A percentile compares a stretch with the other conserved stretches of the same genome.
Conservation (phyloP, 2,888 invertebrate genomes). For the Nemoura dubitans region DNA sequence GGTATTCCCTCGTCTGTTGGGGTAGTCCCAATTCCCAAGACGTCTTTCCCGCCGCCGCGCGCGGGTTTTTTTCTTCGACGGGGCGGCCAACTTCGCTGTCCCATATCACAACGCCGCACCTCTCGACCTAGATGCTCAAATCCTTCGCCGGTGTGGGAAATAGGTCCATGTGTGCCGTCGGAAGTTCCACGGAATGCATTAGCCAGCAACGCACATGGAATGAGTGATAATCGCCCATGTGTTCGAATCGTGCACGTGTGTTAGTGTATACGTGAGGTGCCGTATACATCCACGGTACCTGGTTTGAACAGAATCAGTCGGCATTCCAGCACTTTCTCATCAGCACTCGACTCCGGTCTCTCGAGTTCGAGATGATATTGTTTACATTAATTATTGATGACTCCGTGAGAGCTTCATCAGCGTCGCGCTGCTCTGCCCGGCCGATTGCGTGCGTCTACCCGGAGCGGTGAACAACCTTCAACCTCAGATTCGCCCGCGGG, state of each 20-base stretch:
- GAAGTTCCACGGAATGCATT: not conserved
- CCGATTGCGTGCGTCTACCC: not conserved
- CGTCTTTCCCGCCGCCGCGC: not conserved
- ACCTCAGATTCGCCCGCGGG: not conserved
- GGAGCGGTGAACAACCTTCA: not conserved
- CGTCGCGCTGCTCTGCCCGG: not conserved
- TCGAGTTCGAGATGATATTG: conserved; percentile 7
- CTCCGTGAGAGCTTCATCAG: not conserved
- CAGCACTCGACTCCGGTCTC: not conserved
- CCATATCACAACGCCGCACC: conserved; percentile 12
- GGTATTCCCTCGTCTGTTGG: not conserved
- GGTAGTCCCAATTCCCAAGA: conserved; percentile 7
- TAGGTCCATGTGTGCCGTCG: not conserved
- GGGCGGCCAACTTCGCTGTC: not conserved
- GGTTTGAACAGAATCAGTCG: no score
- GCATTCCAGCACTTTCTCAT: not conserved
- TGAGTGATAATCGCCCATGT: not conserved
- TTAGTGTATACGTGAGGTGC: no score
- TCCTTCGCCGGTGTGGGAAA: not conserved
- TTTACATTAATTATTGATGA: conserved; percentile 5
- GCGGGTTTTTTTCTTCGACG: not conserved
- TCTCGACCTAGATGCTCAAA: not conserved
- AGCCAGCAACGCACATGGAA: not conserved
- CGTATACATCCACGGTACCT: no score
- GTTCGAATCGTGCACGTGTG: no score